Conservation (phyloP, 2,888 invertebrate species). For the Cheiracanthium punctorium region DNA sequence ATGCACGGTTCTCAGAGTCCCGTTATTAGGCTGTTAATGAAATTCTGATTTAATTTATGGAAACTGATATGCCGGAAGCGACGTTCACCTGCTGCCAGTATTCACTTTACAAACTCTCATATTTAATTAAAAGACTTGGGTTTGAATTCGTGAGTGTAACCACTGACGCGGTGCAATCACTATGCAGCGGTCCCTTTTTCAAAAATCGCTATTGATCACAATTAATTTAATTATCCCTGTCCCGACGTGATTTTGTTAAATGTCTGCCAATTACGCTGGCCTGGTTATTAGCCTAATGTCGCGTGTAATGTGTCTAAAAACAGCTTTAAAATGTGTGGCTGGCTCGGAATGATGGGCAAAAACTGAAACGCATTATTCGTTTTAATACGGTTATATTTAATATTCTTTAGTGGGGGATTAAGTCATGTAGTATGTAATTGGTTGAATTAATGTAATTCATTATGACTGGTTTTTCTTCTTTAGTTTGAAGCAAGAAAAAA, state of each 20-base stretch:
- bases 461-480: too few relatives aligned
- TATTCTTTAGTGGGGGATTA: too few relatives aligned
- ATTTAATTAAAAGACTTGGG: constrained; percentile 13
- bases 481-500: too few relatives aligned
- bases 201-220: constrained; percentile 50
- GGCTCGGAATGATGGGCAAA: too few relatives aligned
- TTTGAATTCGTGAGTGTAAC: constrained; percentile 7
- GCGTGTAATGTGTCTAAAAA: constrained; percentile 21
- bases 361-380: too few relatives aligned
- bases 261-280: constrained; percentile 38
- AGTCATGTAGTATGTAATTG: too few relatives aligned
- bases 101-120: constrained; percentile 2
- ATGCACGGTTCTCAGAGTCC: background rate
- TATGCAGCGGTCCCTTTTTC: constrained; percentile 19
- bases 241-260: constrained; percentile 43
- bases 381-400: too few relatives aligned
- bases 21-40: constrained; percentile 10
- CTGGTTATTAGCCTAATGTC: constrained; percentile 25
- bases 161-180: constrained; percentile 10
- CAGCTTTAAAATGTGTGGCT: background rate
- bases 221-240: constrained; percentile 58
- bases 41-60: constrained; percentile 17
- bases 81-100: background rate
- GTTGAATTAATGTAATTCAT: too few relatives aligned
- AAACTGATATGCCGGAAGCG: constrained; percentile 10